phyloP scores from a whole-genome alignment of 2,888 invertebrate species.

The Melanotus villosus region DNA sequence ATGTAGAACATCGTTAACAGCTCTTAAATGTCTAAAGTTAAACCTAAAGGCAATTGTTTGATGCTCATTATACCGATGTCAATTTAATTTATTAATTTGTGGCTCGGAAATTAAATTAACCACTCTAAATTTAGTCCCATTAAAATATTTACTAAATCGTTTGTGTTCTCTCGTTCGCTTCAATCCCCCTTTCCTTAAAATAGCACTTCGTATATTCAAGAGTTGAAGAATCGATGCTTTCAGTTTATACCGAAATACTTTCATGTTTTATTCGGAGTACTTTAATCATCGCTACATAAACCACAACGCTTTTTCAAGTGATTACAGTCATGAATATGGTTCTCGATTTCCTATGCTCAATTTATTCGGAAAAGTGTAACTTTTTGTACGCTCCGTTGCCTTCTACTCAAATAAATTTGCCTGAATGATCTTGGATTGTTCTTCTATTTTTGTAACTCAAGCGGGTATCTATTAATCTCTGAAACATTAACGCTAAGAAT shows the following conservation, averaged over 20 bases:
- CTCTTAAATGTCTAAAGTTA: too few relatives aligned
- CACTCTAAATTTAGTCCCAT: background rate
- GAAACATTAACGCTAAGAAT: background rate
- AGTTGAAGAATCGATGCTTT: background rate
- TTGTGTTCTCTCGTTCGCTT: background rate
- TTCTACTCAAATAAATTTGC: too few relatives aligned
- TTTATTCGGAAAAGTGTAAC: background rate
- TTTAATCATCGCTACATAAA: background rate
- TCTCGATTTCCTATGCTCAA: background rate
- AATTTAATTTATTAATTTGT: slow-evolving; percentile 4
- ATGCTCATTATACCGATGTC: background rate
- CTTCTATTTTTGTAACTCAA: background rate
- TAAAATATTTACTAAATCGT: slow-evolving; percentile 11
- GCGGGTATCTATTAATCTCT: background rate
- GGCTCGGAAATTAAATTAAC: slow-evolving; percentile 4
- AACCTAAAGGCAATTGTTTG: too few relatives aligned
- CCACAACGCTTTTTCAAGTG: background rate
- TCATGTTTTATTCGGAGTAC: background rate
- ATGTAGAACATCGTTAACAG: too few relatives aligned
- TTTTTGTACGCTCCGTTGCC: background rate
- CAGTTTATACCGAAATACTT: too few relatives aligned
- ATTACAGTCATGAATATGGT: too few relatives aligned
- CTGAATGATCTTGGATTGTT: background rate
- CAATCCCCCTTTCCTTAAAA: background rate
- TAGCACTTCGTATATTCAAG: background rate